Evolutionary conservation across 1,140 invertebrate genomes (phyloP), one percentile per base, ranked within the genome.

Genomic region (Ridgeia piscesae): DNA sequence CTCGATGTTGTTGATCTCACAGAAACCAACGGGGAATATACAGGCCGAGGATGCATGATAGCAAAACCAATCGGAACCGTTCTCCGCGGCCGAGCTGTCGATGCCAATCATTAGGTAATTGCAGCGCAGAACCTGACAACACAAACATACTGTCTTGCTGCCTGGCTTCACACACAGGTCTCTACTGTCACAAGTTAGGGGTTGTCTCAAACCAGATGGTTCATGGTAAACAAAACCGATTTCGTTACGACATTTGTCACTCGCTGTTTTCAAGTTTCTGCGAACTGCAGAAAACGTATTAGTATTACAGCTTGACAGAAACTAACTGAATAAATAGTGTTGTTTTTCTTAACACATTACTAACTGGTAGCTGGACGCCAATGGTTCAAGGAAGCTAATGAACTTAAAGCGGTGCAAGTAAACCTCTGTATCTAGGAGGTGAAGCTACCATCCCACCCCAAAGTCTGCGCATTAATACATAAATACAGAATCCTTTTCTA

Each of bases 31-130:
- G 11, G 99, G 99, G 95, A 99, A 99, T 94, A 99, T 98, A 95
- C 98, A 98, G 0, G 98, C 98, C 6, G 98, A 99, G 93, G 97
- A 97, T 91, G 98, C 97, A 95, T 99, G 98, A 95, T 99, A 99
- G 95, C 99, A 99, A 95, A 99, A 99, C 98, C 98, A 99, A 96
- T 99, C 98, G 0, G 97, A 97, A n/a, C 98, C 98, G 50, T 97
- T 97, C 0, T 97, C 97, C 94, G 98, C 98, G 34, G 97, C 97
- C 95, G 98, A 98, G 91, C 97, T 98, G 95, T 99, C 98, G 94
- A 99, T 98, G 92, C 98, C 97, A 93, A 99, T 98, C 98, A 99
- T 99, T 94, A 99, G 97, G 95, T 99, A 99, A 92, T 98, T 98
- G 95, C 98, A 98, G 92, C 98, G 97, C 14, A 99, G 96, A 77